Percentiles rank a stretch among this genome's conserved stretches.
Evolutionary conservation across 2,797 vertebrate genomes (phyloP).

Genomic region (Helostoma temminkii): DNA sequence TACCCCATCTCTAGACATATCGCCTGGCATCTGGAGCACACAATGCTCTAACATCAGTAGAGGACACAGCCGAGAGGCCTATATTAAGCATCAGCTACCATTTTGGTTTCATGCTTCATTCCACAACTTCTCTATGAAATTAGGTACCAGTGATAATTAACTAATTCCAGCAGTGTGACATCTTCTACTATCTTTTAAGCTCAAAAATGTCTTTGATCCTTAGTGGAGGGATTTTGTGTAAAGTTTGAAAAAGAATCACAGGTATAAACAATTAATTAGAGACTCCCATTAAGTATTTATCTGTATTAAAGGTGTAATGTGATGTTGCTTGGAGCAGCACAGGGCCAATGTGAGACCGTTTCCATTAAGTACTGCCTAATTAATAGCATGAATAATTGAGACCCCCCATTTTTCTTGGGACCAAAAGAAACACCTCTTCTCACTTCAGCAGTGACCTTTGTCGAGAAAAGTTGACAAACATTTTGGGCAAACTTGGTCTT

Average conservation of each 20-base stretch:
- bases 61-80: constrained; percentile 49
- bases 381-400: constrained; percentile 82
- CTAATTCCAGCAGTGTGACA: not conserved
- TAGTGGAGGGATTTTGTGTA: constrained; percentile 45
- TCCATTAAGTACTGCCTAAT: constrained; percentile 84
- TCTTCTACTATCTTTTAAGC: constrained; percentile 10
- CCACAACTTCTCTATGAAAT: constrained; percentile 7
- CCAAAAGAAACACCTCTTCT: constrained; percentile 68
- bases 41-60: constrained; percentile 40
- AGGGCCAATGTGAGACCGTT: constrained; percentile 74
- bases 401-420: constrained; percentile 75
- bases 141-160: not conserved
- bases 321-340: constrained; percentile 79
- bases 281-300: constrained; percentile 82
- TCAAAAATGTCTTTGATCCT: constrained; percentile 44
- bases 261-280: constrained; percentile 83
- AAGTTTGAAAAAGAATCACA: constrained; percentile 80
- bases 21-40: constrained; percentile 68
- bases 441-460: constrained; percentile 74
- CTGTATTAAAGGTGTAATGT: constrained; percentile 82
- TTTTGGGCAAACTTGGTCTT: constrained; percentile 56
- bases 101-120: constrained; percentile 8
- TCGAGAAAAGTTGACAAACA: constrained; percentile 68
- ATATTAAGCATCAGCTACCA: constrained; percentile 34
- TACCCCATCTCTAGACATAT: constrained; percentile 69